A percentile compares a stretch with the other conserved stretches of the same genome.
Evolutionary conservation across 2,888 invertebrate species (phyloP).

Genomic region (Cyaniris semiargus): DNA sequence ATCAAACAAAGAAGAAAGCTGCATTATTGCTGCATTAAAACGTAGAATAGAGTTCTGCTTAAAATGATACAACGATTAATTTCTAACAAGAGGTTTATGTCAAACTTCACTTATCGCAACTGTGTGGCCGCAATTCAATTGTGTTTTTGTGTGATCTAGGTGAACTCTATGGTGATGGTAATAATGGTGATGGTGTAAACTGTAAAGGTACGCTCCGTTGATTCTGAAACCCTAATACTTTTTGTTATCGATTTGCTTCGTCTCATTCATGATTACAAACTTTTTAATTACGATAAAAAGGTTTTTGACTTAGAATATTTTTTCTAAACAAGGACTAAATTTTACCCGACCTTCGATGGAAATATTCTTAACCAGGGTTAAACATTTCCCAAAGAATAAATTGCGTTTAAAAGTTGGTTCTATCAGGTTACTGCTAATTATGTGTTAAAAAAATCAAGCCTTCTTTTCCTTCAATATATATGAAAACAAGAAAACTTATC

Average conservation of each 20-base stretch:
- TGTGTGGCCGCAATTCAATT: neutral
- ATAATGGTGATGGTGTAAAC: neutral
- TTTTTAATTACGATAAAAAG: neutral
- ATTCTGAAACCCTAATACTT: neutral
- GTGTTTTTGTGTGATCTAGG: neutral
- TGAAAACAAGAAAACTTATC: neutral
- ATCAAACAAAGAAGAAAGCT: no score
- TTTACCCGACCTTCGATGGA: no score
- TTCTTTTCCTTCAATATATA: no score
- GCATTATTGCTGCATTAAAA: neutral
- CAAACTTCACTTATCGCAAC: neutral
- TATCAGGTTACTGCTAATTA: no score
- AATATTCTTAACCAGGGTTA: no score
- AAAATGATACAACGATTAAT: neutral
- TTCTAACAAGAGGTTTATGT: conserved; percentile 1
- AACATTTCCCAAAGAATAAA: no score
- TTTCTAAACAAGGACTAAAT: neutral
- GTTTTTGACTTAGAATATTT: neutral
- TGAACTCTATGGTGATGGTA: neutral
- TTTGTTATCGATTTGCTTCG: conserved; percentile 6
- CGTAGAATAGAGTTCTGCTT: neutral
- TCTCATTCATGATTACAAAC: conserved; percentile 5
- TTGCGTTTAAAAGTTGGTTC: no score
- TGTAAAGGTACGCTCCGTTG: neutral
- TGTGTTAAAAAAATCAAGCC: no score